phyloP scores from a whole-genome alignment of 2,888 invertebrate genomes.

The Odontocerum albicorne region DNA sequence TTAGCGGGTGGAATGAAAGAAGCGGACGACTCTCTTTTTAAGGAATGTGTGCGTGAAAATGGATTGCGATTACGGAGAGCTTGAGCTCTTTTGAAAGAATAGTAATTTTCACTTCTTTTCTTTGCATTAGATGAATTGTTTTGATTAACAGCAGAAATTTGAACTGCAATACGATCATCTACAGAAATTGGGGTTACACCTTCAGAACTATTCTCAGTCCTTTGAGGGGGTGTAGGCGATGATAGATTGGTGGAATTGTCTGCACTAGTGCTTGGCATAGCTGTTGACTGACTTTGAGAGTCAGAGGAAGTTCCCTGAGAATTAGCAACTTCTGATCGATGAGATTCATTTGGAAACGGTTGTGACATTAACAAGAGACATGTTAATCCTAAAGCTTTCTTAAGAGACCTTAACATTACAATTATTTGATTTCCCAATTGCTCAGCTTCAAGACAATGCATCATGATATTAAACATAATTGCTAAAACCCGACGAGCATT shows the following conservation, averaged over 20 bases:
- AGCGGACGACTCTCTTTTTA: constrained; percentile 2
- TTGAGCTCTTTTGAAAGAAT: constrained; percentile 48
- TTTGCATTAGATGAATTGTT: constrained; percentile 51
- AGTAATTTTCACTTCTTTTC: constrained; percentile 48
- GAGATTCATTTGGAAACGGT: constrained; percentile 39
- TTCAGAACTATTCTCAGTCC: constrained; percentile 14
- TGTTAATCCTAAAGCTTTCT: constrained; percentile 52
- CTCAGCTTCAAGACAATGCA: constrained; percentile 55
- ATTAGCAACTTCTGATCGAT: constrained; percentile 1
- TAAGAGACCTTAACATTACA: constrained; percentile 51
- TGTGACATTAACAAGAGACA: constrained; percentile 55
- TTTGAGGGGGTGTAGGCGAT: too few species aligned
- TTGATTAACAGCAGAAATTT: constrained; percentile 53
- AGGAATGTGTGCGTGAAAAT: constrained; percentile 43
- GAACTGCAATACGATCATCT: constrained; percentile 54
- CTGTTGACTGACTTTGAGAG: background rate
- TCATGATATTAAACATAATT: constrained; percentile 59
- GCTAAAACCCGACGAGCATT: constrained; percentile 55
- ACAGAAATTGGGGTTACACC: constrained; percentile 37
- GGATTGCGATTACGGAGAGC: constrained; percentile 52
- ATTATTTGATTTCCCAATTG: constrained; percentile 53
- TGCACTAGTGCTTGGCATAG: background rate
- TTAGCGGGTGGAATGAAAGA: too few species aligned
- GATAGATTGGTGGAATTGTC: background rate
- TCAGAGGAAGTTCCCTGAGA: background rate